phyloP scores from a whole-genome alignment of 2,113 vertebrate species.

The Triplophysa siluroides region DNA sequence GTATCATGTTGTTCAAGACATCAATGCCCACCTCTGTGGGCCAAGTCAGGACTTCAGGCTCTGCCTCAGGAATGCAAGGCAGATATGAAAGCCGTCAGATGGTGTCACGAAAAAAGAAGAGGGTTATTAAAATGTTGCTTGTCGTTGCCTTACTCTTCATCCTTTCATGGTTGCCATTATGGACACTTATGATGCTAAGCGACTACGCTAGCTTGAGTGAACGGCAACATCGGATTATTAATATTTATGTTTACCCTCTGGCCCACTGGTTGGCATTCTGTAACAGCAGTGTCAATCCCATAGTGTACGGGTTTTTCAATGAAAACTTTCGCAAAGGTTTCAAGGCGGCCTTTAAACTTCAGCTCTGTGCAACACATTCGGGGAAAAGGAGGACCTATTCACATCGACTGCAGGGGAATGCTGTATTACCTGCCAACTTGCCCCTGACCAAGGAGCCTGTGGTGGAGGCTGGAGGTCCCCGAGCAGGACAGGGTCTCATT shows the following conservation, averaged over 20 bases:
- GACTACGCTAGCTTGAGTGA: slow-evolving; percentile 83
- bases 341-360: slow-evolving; percentile 79
- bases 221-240: slow-evolving; percentile 77
- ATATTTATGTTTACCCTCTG: slow-evolving; percentile 87
- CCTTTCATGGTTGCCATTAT: slow-evolving; percentile 91
- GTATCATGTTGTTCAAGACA: slow-evolving; percentile 77
- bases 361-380: slow-evolving; percentile 70
- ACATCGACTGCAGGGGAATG: slow-evolving; percentile 66
- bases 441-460: slow-evolving; percentile 1
- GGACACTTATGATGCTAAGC: slow-evolving; percentile 91
- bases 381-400: slow-evolving; percentile 63
- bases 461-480: slow-evolving; percentile 15
- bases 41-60: slow-evolving; percentile 33
- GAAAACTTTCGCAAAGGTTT: slow-evolving; percentile 86
- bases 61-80: slow-evolving; percentile 46
- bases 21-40: slow-evolving; percentile 44
- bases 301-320: slow-evolving; percentile 91
- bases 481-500: neutral
- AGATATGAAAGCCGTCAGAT: slow-evolving; percentile 66
- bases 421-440: slow-evolving; percentile 62
- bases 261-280: slow-evolving; percentile 93
- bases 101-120: slow-evolving; percentile 78
- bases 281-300: slow-evolving; percentile 91
- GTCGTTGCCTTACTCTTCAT: slow-evolving; percentile 84
- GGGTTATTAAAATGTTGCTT: slow-evolving; percentile 85